phyloP scores from a whole-genome alignment of 2,888 invertebrate species.

The Ormyrus rosae region DNA sequence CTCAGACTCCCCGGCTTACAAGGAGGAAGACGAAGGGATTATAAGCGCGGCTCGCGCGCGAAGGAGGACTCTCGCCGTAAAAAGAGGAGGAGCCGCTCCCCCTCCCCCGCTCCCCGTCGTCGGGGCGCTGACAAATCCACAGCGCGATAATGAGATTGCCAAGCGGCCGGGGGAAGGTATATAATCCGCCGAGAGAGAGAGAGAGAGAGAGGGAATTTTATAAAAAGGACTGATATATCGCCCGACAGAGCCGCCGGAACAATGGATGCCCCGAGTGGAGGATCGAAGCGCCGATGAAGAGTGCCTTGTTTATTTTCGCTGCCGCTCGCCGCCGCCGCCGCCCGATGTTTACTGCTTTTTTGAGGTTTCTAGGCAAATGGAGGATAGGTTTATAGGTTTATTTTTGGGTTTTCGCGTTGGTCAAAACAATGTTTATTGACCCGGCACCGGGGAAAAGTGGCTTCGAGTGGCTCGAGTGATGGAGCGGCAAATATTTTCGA shows the following conservation, averaged over 20 bases:
- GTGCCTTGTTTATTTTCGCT: too few relatives aligned
- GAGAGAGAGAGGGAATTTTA: constrained; percentile 36
- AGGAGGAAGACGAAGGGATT: constrained; percentile 11
- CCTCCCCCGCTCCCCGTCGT: not conserved
- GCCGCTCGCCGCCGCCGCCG: too few relatives aligned
- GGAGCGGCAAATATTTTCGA: too few relatives aligned
- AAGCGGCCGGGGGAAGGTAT: not conserved
- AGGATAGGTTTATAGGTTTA: too few relatives aligned
- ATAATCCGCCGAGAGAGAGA: constrained; percentile 19
- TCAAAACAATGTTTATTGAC: too few relatives aligned
- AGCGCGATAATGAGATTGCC: constrained; percentile 51
- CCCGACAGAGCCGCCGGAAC: not conserved
- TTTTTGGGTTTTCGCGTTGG: too few relatives aligned
- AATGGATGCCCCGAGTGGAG: constrained; percentile 8
- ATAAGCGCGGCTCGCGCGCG: constrained; percentile 16
- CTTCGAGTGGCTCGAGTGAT: too few relatives aligned
- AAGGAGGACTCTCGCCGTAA: not conserved
- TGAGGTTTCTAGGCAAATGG: too few relatives aligned
- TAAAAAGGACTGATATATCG: constrained; percentile 23
- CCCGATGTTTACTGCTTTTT: too few relatives aligned
- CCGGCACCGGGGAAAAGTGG: too few relatives aligned
- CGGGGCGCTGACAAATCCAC: constrained; percentile 46
- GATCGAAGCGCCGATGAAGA: not conserved
- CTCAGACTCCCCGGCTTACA: not conserved
- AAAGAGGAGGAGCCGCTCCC: not conserved